Evolutionary conservation across 2,113 vertebrate genomes (phyloP), one percentile per base, ranked within the genome.

Genomic region (Parus major): DNA sequence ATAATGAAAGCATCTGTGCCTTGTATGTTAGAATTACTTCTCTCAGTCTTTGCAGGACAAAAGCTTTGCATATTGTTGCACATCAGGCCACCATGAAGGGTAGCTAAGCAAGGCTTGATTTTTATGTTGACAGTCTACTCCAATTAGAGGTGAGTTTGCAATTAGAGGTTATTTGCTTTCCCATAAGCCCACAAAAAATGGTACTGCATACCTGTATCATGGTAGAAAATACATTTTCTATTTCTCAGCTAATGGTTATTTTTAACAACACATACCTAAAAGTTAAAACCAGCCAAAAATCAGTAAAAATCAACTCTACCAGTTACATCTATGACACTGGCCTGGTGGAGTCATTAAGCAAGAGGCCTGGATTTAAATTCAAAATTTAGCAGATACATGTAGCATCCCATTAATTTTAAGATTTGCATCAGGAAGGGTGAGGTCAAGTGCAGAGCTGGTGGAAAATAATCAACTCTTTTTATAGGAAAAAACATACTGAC

Each of bases 21-120:
- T 93, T 80, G 59, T 68, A 81, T 81, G 88, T 87, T 70, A 87
- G 70, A 83, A 83, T 89, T 86, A 91, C 36, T 86, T 82, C 27
- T 44, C 36, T 24, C 36, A 82, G 47, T 18, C 29, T 77, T 79
- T 69, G 25, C 59, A 78, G 60, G 63, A 72, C 82, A 94, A 96
- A 95, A 90, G 52, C 73, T 82, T 95, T 96, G 42, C 52, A 63
- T 82, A 2, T 81, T 84, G 65, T 85, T 93, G 55, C 44, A 84
- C 27, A 73, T 18, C 24, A 65, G 19, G 41, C 52, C 64, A 60
- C 19, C 9, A 83, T 60, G 66, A 94, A 69, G 41, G 72, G 46
- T 50, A 68, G 69, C 61, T 91, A 81, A 87, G 12, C 50, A 88
- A 91, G 42, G 63, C 60, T 88, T 59, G 11, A 83, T 89, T 93